Evolutionary conservation across 1,140 invertebrate genomes (phyloP).

Genomic region (Brachionus plicatilis): DNA sequence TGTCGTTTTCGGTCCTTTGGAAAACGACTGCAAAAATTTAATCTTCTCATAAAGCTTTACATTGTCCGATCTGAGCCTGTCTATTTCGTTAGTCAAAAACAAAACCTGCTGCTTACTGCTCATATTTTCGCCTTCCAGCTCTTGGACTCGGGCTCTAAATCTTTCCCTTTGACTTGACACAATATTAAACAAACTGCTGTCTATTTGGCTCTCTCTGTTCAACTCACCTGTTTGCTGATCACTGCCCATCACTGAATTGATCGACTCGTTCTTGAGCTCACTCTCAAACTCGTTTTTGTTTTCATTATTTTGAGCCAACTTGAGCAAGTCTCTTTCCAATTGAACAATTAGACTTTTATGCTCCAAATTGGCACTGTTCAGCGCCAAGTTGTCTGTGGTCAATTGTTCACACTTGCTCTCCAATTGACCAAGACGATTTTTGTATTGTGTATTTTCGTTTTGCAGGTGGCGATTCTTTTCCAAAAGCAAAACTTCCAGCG

Average conservation of each 20-base stretch:
- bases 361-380: conserved; percentile 42
- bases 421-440: conserved; percentile 45
- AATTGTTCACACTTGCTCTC: conserved; percentile 86
- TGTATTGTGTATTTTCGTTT: conserved; percentile 57
- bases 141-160: conserved; percentile 54
- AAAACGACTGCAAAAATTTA: conserved; percentile 55
- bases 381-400: conserved; percentile 57
- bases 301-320: not conserved
- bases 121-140: conserved; percentile 56
- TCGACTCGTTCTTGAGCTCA: not conserved
- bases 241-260: not conserved
- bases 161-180: conserved; percentile 57
- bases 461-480: conserved; percentile 70
- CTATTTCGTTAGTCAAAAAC: conserved; percentile 58
- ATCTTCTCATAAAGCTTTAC: conserved; percentile 62
- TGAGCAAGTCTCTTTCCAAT: conserved; percentile 56
- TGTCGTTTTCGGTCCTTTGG: conserved; percentile 42
- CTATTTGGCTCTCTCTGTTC: conserved; percentile 42
- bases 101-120: conserved; percentile 55
- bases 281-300: not conserved
- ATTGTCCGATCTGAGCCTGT: conserved; percentile 59
- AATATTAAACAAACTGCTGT: conserved; percentile 54
- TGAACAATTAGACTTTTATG: conserved; percentile 56
- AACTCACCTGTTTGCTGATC: not conserved
- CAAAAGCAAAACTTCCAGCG: conserved; percentile 69